Base-by-base conservation (phyloP, 2,888 invertebrate species). In the Metopia argyrocephala region DNA sequence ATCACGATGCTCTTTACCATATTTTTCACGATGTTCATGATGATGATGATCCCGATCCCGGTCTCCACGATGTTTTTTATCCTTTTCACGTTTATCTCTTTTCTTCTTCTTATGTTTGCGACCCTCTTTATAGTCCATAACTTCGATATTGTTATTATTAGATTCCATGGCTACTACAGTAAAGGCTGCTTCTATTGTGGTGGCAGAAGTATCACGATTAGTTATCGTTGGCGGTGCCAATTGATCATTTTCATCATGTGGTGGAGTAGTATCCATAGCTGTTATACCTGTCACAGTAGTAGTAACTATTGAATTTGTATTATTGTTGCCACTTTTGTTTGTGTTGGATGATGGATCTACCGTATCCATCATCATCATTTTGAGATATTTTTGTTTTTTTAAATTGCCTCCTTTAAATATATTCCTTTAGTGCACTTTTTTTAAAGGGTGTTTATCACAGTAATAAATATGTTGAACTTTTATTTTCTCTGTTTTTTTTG, bases 61-160 rank as follows among this genome's bases (percentile, higher is more conserved):
- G 84, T 88, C 87, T 76, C 85, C 86, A 48, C 84, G 84, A 27
- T 83, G 82, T 27, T 88, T 87, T 78, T 86, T 87, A 74, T 89
- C 89, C 84, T 89, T 90, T 83, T 90, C 90, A 69, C 89, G 87
- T 84, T 90, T 90, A 76, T 90, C 90, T 50, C 90, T 89, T 83
- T 90, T 90, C 84, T 90, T 90, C 85, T 90, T 90, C 84, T 90
- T 90, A 78, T 88, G 89, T 79, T 90, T 90, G 64, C 88, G 88
- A 78, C 89, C 88, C 70, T 90, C 90, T 80, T 90, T 90, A 62
- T 86, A 85, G 23, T 85, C 85, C 65, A 85, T 79, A 82, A 91
- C 90, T 84, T 86, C 90, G 84, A 89, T 86, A 79, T 87, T 87
- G 83, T 90, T 90, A 76, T 89, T 90, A 83, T 87, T 88, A 85